Conservation (phyloP, 2,888 invertebrate genomes). For the Drosophila prolongata region DNA sequence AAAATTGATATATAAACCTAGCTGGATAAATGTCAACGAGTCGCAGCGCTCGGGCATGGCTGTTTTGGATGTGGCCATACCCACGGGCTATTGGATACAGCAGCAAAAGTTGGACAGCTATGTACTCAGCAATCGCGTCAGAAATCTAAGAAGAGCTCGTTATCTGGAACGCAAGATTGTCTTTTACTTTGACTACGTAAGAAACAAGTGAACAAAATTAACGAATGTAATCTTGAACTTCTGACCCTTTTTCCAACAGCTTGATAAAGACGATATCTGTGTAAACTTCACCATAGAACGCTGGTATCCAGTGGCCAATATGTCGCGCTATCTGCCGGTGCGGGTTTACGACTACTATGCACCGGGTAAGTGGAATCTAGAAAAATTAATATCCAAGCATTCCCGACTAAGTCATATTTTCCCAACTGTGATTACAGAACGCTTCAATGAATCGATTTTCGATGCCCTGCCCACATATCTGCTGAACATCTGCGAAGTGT, state of each 20-base stretch:
- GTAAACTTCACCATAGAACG: slow-evolving; percentile 96
- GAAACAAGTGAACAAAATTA: slow-evolving; percentile 78
- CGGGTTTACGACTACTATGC: slow-evolving; percentile 98
- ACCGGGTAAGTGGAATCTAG: slow-evolving; percentile 88
- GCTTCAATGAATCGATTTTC: slow-evolving; percentile 96
- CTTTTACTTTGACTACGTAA: slow-evolving; percentile 97
- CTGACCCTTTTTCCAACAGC: slow-evolving; percentile 84
- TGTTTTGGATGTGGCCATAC: slow-evolving; percentile 93
- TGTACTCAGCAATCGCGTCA: slow-evolving; percentile 91
- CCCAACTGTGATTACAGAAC: slow-evolving; percentile 87
- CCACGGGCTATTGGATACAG: slow-evolving; percentile 95
- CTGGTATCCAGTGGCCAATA: slow-evolving; percentile 98
- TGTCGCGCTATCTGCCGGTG: slow-evolving; percentile 95
- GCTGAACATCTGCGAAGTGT: slow-evolving; percentile 96
- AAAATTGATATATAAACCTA: slow-evolving; percentile 74
- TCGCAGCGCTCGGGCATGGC: slow-evolving; percentile 94
- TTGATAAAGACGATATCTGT: slow-evolving; percentile 93
- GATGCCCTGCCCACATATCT: slow-evolving; percentile 94
- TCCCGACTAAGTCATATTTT: too few species aligned
- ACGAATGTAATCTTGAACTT: not conserved
- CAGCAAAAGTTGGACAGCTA: slow-evolving; percentile 95
- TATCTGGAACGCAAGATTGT: slow-evolving; percentile 92
- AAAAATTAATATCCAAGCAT: too few species aligned
- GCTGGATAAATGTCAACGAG: slow-evolving; percentile 92
- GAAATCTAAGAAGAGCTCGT: slow-evolving; percentile 93